Percentiles rank a stretch among this genome's conserved stretches.
Conservation (phyloP, 2,888 invertebrate species). For the Petrolisthes cinctipes region DNA sequence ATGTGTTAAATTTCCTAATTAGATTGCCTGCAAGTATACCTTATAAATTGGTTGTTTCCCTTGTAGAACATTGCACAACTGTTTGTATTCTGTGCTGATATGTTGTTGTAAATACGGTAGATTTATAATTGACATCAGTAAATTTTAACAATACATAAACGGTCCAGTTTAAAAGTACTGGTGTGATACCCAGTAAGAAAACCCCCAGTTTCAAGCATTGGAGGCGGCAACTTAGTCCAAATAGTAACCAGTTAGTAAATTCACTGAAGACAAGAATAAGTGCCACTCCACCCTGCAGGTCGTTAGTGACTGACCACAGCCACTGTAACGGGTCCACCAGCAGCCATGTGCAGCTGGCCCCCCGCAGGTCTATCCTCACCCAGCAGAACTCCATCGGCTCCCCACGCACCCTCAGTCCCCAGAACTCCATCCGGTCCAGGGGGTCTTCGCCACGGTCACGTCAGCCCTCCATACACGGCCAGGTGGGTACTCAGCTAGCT, state of each 20-base stretch:
- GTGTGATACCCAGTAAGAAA: background rate
- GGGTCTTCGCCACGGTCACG: slow-evolving; percentile 66
- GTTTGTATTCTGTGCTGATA: no score
- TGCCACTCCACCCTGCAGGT: slow-evolving; percentile 68
- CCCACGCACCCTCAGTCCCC: slow-evolving; percentile 75
- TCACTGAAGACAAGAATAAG: slow-evolving; percentile 28
- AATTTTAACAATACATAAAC: no score
- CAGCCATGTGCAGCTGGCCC: slow-evolving; percentile 53
- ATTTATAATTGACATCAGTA: no score
- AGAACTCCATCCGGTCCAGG: slow-evolving; percentile 77
- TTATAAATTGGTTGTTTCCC: no score
- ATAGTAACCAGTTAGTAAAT: slow-evolving; percentile 11
- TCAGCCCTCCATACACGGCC: slow-evolving; percentile 63
- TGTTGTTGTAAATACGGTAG: no score
- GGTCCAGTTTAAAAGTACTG: background rate
- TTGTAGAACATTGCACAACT: no score
- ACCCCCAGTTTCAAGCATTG: background rate
- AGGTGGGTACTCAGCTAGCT: slow-evolving; percentile 15
- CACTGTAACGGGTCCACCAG: slow-evolving; percentile 74
- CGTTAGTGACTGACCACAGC: slow-evolving; percentile 79
- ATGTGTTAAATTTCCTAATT: no score
- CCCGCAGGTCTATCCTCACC: slow-evolving; percentile 66
- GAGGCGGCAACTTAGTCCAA: background rate
- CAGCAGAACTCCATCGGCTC: slow-evolving; percentile 67
- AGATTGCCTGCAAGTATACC: no score